Conservation (phyloP, 2,113 vertebrate genomes). For the Narcine bancroftii region DNA sequence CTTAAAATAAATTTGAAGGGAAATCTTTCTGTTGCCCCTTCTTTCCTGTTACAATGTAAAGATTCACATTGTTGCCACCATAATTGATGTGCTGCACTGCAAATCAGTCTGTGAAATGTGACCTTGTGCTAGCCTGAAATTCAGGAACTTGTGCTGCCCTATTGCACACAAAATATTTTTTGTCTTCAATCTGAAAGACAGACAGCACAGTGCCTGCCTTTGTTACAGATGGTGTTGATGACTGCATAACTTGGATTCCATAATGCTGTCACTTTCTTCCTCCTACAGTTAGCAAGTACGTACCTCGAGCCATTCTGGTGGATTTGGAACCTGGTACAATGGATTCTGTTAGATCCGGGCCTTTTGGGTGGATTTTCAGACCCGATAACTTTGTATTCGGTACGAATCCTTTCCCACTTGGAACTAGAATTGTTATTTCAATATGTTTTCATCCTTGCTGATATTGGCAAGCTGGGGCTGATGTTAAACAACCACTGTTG, state of each 20-base stretch:
- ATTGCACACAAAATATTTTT: neutral
- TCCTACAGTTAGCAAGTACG: constrained; percentile 35
- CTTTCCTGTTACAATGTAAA: no score
- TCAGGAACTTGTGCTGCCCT: neutral
- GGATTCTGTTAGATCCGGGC: constrained; percentile 38
- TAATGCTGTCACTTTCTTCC: constrained; percentile 11
- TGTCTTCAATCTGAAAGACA: neutral
- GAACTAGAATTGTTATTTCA: neutral
- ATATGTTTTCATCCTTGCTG: neutral
- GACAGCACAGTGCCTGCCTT: neutral
- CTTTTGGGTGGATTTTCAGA: constrained; percentile 37
- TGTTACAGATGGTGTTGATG: neutral
- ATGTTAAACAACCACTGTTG: neutral
- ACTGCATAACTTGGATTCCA: neutral
- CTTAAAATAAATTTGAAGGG: no score
- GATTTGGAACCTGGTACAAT: constrained; percentile 40
- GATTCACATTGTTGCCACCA: no score
- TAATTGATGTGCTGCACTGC: neutral
- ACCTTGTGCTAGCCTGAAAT: neutral
- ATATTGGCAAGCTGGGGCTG: neutral
- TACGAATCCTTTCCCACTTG: neutral
- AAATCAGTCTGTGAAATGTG: neutral
- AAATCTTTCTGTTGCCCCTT: neutral
- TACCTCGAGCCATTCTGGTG: constrained; percentile 39
- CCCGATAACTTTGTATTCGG: constrained; percentile 39